A percentile compares a stretch with the other conserved stretches of the same genome.
These are phyloP conservation scores for Isurus oxyrinchus DNA, from an alignment of 2,113 vertebrate genomes.

Conservation along the genomic window DNA sequence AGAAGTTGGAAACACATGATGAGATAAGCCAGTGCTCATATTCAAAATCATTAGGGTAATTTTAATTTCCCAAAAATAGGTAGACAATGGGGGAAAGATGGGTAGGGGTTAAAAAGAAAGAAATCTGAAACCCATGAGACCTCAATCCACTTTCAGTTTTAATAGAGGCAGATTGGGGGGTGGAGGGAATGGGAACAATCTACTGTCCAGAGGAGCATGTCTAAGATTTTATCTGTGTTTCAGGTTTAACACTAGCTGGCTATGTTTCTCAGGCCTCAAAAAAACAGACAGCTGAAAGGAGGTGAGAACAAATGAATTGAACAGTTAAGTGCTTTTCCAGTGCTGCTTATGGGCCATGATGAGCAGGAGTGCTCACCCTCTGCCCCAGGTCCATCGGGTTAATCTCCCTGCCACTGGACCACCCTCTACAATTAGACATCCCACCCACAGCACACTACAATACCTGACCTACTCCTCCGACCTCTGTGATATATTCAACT, in stretches of 20 bases:
- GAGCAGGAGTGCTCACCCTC: background rate
- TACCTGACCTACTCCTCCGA: background rate
- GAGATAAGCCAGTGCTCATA: background rate
- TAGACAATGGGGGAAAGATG: background rate
- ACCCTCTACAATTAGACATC: background rate
- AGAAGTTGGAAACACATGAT: background rate
- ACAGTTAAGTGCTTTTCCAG: background rate
- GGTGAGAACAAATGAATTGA: background rate
- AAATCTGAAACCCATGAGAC: background rate
- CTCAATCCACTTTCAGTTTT: background rate
- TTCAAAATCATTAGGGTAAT: background rate
- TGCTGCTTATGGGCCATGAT: background rate
- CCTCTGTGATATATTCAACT: background rate
- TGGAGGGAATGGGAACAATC: background rate
- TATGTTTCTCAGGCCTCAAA: background rate
- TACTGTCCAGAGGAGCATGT: background rate
- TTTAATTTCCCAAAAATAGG: background rate
- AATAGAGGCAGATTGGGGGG: background rate
- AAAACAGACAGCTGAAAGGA: background rate
- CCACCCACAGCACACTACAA: background rate
- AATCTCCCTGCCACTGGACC: background rate
- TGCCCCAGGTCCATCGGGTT: too few species aligned
- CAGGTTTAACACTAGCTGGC: background rate
- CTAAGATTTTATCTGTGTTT: background rate
- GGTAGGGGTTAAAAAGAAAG: background rate